A percentile compares a stretch with the other conserved stretches of the same genome.
Evolutionary conservation across 2,888 invertebrate genomes (phyloP).

Genomic region (Pollenia griseotomentosa): DNA sequence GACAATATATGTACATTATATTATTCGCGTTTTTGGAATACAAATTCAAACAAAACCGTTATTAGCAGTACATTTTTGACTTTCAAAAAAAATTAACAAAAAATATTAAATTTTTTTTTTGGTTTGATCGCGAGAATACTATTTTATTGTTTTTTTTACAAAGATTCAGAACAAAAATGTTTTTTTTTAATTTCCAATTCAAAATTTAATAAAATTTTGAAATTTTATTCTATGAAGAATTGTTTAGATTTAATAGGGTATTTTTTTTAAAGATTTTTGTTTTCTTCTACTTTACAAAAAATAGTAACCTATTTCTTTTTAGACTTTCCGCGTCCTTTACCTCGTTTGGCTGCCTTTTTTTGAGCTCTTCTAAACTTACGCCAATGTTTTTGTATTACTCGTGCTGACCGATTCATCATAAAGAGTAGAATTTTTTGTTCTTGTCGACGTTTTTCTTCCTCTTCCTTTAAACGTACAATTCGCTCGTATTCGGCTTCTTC

Average conservation of each 20-base stretch:
- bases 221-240: constrained; percentile 33
- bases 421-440: constrained; percentile 80
- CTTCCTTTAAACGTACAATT: constrained; percentile 77
- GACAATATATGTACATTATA: constrained; percentile 18
- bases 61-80: constrained; percentile 74
- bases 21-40: constrained; percentile 40
- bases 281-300: background rate
- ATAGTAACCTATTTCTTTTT: constrained; percentile 67
- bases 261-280: background rate
- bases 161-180: constrained; percentile 67
- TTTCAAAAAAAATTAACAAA: constrained; percentile 64
- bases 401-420: constrained; percentile 81
- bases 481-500: constrained; percentile 79
- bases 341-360: constrained; percentile 76
- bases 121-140: constrained; percentile 73
- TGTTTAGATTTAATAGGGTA: background rate
- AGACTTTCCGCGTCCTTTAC: constrained; percentile 73
- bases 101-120: constrained; percentile 73
- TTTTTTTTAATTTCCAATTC: background rate
- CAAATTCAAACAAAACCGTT: constrained; percentile 14
- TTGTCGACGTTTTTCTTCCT: constrained; percentile 78
- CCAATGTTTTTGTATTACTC: constrained; percentile 80
- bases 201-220: constrained; percentile 34
- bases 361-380: constrained; percentile 76
- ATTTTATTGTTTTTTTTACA: constrained; percentile 75